Evolutionary conservation across 2,797 vertebrate genomes (phyloP).

Genomic region (Rhabdophis nuchalis): DNA sequence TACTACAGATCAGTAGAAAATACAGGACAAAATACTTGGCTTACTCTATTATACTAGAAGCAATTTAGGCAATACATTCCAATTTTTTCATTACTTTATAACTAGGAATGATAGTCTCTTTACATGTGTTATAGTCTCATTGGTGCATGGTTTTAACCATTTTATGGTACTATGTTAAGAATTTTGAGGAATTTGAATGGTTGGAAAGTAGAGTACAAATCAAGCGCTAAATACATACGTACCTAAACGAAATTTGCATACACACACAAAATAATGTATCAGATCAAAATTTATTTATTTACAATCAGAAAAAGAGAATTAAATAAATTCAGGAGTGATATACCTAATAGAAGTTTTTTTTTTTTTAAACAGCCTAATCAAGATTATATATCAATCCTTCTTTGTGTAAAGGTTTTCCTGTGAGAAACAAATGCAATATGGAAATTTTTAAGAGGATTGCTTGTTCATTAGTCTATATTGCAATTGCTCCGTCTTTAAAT

Average conservation of each 20-base stretch:
- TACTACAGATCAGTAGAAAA: neutral
- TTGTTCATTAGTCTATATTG: neutral
- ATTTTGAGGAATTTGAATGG: neutral
- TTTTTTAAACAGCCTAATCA: neutral
- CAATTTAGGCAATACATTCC: neutral
- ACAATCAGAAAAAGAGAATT: neutral
- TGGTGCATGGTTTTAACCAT: neutral
- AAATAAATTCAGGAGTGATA: neutral
- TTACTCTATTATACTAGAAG: neutral
- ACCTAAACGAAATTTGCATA: neutral
- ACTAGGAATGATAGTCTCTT: neutral
- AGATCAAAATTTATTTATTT: neutral
- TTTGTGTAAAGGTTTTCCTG: neutral
- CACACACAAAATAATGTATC: neutral
- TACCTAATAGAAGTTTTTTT: neutral
- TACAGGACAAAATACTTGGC: neutral
- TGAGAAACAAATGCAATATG: neutral
- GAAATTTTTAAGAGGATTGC: neutral
- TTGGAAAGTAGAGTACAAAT: neutral
- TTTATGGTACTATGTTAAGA: neutral
- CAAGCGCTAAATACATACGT: neutral
- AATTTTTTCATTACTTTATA: neutral
- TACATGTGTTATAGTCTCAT: neutral
- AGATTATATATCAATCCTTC: neutral
- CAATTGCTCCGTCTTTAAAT: neutral